Evolutionary conservation across 1,140 invertebrate species (phyloP), one percentile per base, ranked within the genome.

Genomic region (Sinella curviseta): DNA sequence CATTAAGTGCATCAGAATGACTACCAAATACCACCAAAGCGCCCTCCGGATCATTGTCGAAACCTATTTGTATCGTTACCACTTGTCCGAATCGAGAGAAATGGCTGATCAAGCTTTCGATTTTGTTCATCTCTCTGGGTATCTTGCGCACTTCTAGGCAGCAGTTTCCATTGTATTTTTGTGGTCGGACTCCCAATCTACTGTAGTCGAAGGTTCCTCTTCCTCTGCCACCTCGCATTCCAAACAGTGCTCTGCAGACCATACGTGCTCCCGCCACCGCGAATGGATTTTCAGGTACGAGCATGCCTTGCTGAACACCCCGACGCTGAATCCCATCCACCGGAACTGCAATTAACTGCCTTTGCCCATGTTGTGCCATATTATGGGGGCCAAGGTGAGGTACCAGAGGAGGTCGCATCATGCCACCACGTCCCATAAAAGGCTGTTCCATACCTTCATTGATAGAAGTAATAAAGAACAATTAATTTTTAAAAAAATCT

Each of bases 31-130:
- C 95, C 4, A 99, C 92, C 14, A 98, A 89, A 0, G 97, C 97
- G 2, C 93, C 94, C 86, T 97, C 95, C 0, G 94, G 94, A 87
- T 97, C 95, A 3, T 93, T 94, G 74, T 95, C 94, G 87, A 92
- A 96, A 80, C 91, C 91, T n/a, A 94, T 93, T 90, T 97, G 95
- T 78, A 99, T 95, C 87, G 98, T 98, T n/a, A 95, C 93, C 85
- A 98, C 94, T 87, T 93, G 96, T 77, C 97, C 97, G 86, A 98
- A 98, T 86, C 97, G 96, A 55, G 92, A 91, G 86, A 98, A 98
- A 86, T 98, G 96, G 87, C 97, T 95, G 88, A 98, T 98, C 1
- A 98, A 87, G 85, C 95, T 94, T 0, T 94, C 92, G 82, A 99
- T 99, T 83, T 94, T 97, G 87, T 98, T 98, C 12, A 96, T 85